Evolutionary conservation across 2,113 vertebrate species (phyloP).

Genomic region (Indicator indicator): DNA sequence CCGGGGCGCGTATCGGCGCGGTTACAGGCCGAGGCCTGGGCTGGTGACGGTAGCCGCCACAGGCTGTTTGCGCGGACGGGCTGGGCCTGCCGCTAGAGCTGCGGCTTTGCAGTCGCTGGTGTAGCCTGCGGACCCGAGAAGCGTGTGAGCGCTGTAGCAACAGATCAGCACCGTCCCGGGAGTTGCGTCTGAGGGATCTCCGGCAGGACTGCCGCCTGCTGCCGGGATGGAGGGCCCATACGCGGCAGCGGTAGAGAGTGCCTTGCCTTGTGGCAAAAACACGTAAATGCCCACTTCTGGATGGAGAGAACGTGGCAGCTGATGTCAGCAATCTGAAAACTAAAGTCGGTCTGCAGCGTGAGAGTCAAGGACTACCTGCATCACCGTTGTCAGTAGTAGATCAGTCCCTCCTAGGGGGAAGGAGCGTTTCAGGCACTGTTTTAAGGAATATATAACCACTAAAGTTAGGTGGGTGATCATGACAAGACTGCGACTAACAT

Average conservation of each 20-base stretch:
- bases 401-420: not conserved
- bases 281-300: fast-evolving
- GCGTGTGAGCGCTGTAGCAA: not conserved
- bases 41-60: not conserved
- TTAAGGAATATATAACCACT: no score
- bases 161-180: no score
- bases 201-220: fast-evolving
- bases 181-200: fast-evolving
- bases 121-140: fast-evolving
- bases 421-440: fast-evolving
- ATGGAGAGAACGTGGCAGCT: no score
- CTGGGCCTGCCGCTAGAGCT: no score
- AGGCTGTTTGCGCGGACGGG: not conserved
- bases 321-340: fast-evolving
- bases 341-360: not conserved
- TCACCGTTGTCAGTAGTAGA: fast-evolving
- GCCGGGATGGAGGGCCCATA: fast-evolving
- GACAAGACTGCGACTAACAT: not conserved
- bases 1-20: no score
- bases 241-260: fast-evolving
- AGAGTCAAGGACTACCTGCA: not conserved
- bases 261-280: fast-evolving
- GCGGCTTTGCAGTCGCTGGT: not conserved
- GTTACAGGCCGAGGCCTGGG: fast-evolving
- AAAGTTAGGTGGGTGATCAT: no score